phyloP scores from a whole-genome alignment of 2,797 vertebrate genomes.

The Acrossocheilus wenchowensis region DNA sequence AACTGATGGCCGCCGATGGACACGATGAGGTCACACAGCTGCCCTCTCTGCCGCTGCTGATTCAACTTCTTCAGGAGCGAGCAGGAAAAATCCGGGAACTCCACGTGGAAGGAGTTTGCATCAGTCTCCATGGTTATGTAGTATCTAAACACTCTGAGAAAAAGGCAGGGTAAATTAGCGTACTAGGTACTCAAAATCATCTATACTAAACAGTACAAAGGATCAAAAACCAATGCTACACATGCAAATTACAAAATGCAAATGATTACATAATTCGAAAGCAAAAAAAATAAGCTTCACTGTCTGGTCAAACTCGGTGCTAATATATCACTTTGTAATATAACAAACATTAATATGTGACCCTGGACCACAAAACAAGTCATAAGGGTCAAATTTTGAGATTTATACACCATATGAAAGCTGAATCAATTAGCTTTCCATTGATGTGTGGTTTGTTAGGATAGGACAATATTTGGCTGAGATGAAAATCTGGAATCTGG shows the following conservation, averaged over 20 bases:
- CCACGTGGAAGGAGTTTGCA: constrained; percentile 84
- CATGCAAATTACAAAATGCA: not conserved
- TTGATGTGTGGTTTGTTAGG: not conserved
- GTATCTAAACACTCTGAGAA: constrained; percentile 71
- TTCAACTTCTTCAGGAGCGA: constrained; percentile 87
- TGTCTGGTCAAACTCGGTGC: not conserved
- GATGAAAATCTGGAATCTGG: not conserved
- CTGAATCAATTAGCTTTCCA: not conserved
- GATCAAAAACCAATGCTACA: not conserved
- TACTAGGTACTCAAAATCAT: not conserved
- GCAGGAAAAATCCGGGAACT: constrained; percentile 88
- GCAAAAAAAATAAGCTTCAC: not conserved
- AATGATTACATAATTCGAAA: not conserved
- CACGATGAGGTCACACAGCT: constrained; percentile 87
- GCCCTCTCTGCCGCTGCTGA: constrained; percentile 87
- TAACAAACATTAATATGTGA: not conserved
- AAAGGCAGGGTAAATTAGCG: constrained; percentile 28
- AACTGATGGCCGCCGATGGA: constrained; percentile 87
- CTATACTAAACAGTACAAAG: not conserved
- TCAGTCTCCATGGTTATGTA: constrained; percentile 85
- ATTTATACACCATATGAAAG: not conserved
- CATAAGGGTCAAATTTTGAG: not conserved
- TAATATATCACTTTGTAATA: not conserved
- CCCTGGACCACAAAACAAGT: not conserved
- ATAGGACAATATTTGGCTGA: not conserved